Evolutionary conservation across 2,888 invertebrate genomes (phyloP).

Genomic region (Andrena bucephala): DNA sequence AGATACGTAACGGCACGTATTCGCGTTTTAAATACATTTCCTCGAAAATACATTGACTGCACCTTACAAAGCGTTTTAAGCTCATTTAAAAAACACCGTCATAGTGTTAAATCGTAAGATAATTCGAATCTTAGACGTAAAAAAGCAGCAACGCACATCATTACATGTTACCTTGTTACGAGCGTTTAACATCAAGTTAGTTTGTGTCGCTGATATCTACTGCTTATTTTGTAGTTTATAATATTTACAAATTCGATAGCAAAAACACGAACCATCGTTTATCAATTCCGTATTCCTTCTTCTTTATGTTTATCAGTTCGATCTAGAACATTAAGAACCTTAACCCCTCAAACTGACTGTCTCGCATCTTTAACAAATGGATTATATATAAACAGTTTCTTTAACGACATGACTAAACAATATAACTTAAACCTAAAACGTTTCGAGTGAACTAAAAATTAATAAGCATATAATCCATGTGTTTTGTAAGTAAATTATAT

Average conservation of each 20-base stretch:
- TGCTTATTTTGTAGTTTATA: constrained; percentile 48
- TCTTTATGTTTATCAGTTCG: constrained; percentile 60
- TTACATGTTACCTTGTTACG: constrained; percentile 47
- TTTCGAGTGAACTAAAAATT: constrained; percentile 60
- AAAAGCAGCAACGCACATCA: constrained; percentile 49
- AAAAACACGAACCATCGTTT: constrained; percentile 75
- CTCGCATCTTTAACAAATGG: constrained; percentile 36
- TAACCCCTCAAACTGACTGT: constrained; percentile 66
- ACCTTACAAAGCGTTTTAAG: constrained; percentile 61
- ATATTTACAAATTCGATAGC: constrained; percentile 72
- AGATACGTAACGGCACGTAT: constrained; percentile 45
- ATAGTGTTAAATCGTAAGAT: constrained; percentile 52
- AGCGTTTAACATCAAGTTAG: constrained; percentile 50
- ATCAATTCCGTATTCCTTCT: constrained; percentile 72
- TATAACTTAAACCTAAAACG: constrained; percentile 55
- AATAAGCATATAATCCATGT: constrained; percentile 57
- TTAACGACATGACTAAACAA: constrained; percentile 53
- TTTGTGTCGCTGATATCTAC: constrained; percentile 56
- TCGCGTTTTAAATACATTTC: constrained; percentile 38
- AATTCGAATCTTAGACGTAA: constrained; percentile 51
- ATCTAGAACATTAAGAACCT: constrained; percentile 46
- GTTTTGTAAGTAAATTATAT: constrained; percentile 70
- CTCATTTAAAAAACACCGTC: constrained; percentile 64
- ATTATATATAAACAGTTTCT: constrained; percentile 44
- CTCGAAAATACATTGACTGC: constrained; percentile 39